Evolutionary conservation across 1,140 invertebrate genomes (phyloP).

Genomic region (Drosophila santomea): DNA sequence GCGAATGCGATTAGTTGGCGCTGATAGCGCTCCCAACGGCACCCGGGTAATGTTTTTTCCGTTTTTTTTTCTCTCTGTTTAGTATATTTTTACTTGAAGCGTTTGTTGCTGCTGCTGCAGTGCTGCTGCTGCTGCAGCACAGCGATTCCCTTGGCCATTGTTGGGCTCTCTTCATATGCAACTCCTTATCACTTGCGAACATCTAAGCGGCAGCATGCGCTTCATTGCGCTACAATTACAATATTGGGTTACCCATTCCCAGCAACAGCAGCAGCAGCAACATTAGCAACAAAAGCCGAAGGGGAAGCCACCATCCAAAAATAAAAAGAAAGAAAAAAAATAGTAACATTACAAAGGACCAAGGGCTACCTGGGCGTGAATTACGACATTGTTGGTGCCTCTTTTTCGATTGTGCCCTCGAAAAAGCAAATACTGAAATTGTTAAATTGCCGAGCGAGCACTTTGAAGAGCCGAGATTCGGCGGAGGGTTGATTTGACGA

Average conservation of each 20-base stretch:
- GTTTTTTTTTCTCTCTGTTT: conserved; percentile 1
- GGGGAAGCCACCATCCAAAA: conserved; percentile 30
- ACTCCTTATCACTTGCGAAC: conserved; percentile 83
- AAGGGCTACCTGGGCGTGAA: conserved; percentile 76
- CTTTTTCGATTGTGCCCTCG: conserved; percentile 27
- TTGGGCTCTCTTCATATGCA: conserved; percentile 77
- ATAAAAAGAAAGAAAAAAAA: conserved; percentile 37
- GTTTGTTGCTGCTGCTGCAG: conserved; percentile 13
- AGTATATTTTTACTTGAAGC: conserved; percentile 26
- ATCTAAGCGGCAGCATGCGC: conserved; percentile 81
- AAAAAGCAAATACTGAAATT: conserved; percentile 67
- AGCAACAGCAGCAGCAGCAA: conserved; percentile 27
- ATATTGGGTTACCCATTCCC: conserved; percentile 84
- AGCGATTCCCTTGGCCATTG: conserved; percentile 54
- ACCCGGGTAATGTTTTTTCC: conserved; percentile 52
- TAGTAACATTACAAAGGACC: conserved; percentile 57
- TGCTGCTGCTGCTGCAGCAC: conserved; percentile 16
- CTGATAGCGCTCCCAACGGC: conserved; percentile 69
- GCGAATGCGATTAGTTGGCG: conserved; percentile 81
- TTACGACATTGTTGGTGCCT: conserved; percentile 76
- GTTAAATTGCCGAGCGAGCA: conserved; percentile 68
- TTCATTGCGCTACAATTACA: conserved; percentile 85
- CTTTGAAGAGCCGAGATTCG: conserved; percentile 59
- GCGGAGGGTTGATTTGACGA: conserved; percentile 59
- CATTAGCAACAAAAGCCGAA: conserved; percentile 37